These are phyloP conservation scores for Holcopasites calliopsidis DNA, from an alignment of 1,140 invertebrate genomes.

Conservation along the genomic window DNA sequence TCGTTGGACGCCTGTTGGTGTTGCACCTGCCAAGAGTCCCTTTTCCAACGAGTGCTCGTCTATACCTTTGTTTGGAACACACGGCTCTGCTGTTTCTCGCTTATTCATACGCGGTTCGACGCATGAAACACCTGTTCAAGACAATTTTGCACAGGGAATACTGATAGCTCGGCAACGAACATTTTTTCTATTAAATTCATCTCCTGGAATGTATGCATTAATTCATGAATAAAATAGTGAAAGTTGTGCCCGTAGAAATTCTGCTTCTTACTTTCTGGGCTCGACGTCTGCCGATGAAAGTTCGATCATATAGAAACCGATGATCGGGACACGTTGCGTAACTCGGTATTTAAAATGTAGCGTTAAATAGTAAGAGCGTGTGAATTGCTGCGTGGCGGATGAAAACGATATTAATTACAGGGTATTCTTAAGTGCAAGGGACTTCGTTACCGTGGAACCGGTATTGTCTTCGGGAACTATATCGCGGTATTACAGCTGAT, in stretches of 20 bases:
- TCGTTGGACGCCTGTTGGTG: conserved; percentile 17
- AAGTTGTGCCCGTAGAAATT: no score
- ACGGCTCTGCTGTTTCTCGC: no score
- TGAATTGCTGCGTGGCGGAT: background rate
- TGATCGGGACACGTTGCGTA: background rate
- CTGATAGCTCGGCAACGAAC: no score
- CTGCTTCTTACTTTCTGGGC: no score
- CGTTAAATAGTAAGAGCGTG: background rate
- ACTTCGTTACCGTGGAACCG: conserved; percentile 22
- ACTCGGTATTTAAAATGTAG: background rate
- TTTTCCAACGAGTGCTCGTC: background rate
- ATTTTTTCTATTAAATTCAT: no score
- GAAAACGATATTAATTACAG: conserved; percentile 37
- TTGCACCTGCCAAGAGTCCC: conserved; percentile 46
- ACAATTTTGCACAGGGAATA: no score
- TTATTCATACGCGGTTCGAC: no score
- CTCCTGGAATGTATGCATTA: no score
- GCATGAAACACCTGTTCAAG: no score
- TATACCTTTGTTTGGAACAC: background rate
- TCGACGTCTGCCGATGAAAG: no score
- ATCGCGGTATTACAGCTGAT: conserved; percentile 41
- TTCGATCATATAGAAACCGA: no score
- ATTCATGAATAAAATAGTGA: no score
- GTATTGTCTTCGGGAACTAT: conserved; percentile 17
- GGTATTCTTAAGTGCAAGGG: conserved; percentile 18